Evolutionary conservation across 2,113 vertebrate species (phyloP).

Genomic region (Nettapus auritus): DNA sequence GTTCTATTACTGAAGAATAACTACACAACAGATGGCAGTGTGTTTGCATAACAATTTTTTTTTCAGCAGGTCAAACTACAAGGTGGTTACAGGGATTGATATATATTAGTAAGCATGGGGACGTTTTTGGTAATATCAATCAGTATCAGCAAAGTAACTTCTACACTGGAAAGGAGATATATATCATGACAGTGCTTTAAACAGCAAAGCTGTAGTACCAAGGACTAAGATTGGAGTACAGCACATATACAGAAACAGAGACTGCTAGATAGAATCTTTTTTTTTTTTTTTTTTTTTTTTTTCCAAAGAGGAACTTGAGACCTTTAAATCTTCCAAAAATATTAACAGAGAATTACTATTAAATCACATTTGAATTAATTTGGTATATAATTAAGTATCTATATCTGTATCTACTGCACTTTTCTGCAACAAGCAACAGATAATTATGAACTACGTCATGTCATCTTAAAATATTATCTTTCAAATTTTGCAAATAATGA

Average conservation of each 20-base stretch:
- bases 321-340: not conserved
- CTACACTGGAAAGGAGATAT: not conserved
- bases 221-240: not conserved
- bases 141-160: not conserved
- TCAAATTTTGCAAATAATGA: not conserved
- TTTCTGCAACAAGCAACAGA: not conserved
- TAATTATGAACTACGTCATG: not conserved
- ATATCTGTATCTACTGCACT: not conserved
- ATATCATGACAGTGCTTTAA: not conserved
- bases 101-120: not conserved
- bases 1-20: constrained; percentile 57
- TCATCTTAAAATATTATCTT: not conserved
- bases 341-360: not conserved
- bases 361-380: not conserved
- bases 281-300: not conserved
- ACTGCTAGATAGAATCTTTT: not conserved
- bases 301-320: not conserved
- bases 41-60: constrained; percentile 70
- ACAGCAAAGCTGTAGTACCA: not conserved
- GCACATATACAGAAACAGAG: not conserved
- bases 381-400: not conserved
- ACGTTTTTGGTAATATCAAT: not conserved
- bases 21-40: constrained; percentile 68
- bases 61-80: constrained; percentile 46
- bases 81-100: constrained; percentile 20